A percentile compares a stretch with the other conserved stretches of the same genome.
Evolutionary conservation across 2,113 vertebrate genomes (phyloP).

Genomic region (Cyanoderma ruficeps): DNA sequence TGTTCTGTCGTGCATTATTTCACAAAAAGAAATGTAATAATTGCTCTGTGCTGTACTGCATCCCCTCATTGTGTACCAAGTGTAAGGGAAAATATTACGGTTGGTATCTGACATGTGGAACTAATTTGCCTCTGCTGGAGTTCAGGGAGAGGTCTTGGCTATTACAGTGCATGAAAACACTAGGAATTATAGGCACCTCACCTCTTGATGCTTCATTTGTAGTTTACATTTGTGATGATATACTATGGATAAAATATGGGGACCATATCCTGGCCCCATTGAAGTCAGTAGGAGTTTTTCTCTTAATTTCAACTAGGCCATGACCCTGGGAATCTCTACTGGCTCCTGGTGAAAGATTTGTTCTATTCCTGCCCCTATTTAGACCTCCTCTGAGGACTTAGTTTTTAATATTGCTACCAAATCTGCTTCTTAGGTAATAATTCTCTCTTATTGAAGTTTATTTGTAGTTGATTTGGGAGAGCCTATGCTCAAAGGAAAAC

Average conservation of each 20-base stretch:
- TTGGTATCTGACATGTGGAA: conserved; percentile 33
- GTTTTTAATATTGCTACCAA: conserved; percentile 39
- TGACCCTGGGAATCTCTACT: not conserved
- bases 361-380: not conserved
- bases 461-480: not conserved
- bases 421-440: conserved; percentile 33
- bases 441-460: not conserved
- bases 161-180: conserved; percentile 22
- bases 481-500: not conserved
- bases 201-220: conserved; percentile 9
- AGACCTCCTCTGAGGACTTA: conserved; percentile 17
- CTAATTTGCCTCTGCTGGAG: conserved; percentile 24
- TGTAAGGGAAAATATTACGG: not conserved
- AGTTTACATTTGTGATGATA: conserved; percentile 4
- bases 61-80: not conserved
- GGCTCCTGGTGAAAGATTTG: not conserved
- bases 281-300: conserved; percentile 10
- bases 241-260: conserved; percentile 3
- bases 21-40: conserved; percentile 36
- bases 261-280: not conserved
- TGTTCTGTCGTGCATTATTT: not conserved
- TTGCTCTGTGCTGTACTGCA: not conserved
- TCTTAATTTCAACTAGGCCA: not conserved
- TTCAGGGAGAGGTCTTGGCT: conserved; percentile 54
- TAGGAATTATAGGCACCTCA: not conserved